Conservation (phyloP, 2,797 vertebrate species). For the Paramormyrops hopkinsi region DNA sequence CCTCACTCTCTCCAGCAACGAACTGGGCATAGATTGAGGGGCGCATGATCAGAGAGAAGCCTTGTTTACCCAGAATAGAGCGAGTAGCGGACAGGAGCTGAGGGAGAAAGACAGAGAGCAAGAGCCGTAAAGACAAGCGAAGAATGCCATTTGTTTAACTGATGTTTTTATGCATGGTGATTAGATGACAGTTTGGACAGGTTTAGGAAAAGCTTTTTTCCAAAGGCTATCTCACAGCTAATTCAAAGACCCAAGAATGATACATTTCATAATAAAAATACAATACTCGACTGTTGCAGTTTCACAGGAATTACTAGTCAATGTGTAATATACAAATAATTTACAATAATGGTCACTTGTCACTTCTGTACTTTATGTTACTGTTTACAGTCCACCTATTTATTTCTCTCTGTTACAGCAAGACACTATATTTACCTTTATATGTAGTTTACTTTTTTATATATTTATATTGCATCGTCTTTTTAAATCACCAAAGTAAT, state of each 20-base stretch:
- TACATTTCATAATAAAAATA: not conserved
- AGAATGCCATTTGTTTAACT: not conserved
- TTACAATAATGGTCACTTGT: not conserved
- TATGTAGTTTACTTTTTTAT: not conserved
- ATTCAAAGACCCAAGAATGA: not conserved
- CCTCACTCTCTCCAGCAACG: slow-evolving; percentile 74
- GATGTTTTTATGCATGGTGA: not conserved
- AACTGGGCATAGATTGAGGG: slow-evolving; percentile 80
- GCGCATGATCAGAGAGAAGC: slow-evolving; percentile 60
- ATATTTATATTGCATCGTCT: not conserved
- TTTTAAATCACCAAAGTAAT: not conserved
- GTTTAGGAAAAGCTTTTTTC: not conserved
- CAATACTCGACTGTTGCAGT: not conserved
- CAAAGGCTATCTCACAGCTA: not conserved
- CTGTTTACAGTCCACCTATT: not conserved
- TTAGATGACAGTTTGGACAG: not conserved
- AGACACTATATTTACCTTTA: not conserved
- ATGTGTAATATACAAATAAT: not conserved
- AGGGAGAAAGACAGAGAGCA: not conserved
- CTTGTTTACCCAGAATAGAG: slow-evolving; percentile 60
- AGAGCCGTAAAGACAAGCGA: not conserved
- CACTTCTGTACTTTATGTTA: not conserved
- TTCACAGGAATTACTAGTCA: not conserved
- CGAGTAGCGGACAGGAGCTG: slow-evolving; percentile 53
- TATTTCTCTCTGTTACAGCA: not conserved